Evolutionary conservation across 2,888 invertebrate species (phyloP).

Genomic region (Toxonevra muliebris): DNA sequence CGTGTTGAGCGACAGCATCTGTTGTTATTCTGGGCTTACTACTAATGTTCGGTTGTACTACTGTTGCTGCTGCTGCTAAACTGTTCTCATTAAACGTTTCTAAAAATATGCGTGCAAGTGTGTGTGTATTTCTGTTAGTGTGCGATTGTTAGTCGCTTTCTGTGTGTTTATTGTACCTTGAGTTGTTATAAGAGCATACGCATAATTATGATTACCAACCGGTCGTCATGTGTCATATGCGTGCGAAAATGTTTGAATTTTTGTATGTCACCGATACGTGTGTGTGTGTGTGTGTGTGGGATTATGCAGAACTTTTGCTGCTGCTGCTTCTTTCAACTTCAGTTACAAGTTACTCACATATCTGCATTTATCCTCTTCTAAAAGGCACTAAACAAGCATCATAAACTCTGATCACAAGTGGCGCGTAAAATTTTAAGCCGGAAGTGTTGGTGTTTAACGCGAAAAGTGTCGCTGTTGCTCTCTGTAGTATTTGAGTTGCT

Average conservation of each 20-base stretch:
- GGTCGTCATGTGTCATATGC: conserved; percentile 2
- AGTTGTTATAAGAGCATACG: not conserved
- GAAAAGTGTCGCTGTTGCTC: too few species aligned
- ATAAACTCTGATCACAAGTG: too few species aligned
- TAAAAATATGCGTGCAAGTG: not conserved
- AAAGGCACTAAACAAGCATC: too few species aligned
- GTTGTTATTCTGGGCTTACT: not conserved
- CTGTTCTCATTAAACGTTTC: too few species aligned
- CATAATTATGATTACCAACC: not conserved
- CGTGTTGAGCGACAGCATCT: not conserved
- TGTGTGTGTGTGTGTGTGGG: not conserved
- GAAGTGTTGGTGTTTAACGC: too few species aligned
- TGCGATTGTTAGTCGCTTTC: conserved; percentile 9
- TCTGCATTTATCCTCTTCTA: too few species aligned
- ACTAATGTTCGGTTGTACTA: not conserved
- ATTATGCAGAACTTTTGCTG: not conserved
- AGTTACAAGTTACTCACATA: too few species aligned
- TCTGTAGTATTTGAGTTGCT: too few species aligned
- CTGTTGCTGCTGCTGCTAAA: not conserved
- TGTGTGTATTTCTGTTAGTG: not conserved
- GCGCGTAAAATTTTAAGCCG: too few species aligned
- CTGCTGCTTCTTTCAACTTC: too few species aligned
- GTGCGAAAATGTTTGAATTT: not conserved
- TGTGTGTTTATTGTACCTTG: not conserved
- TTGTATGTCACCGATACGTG: not conserved